These are phyloP conservation scores for Bemisia tabaci DNA, from an alignment of 1,140 invertebrate genomes.

Conservation along the genomic window DNA sequence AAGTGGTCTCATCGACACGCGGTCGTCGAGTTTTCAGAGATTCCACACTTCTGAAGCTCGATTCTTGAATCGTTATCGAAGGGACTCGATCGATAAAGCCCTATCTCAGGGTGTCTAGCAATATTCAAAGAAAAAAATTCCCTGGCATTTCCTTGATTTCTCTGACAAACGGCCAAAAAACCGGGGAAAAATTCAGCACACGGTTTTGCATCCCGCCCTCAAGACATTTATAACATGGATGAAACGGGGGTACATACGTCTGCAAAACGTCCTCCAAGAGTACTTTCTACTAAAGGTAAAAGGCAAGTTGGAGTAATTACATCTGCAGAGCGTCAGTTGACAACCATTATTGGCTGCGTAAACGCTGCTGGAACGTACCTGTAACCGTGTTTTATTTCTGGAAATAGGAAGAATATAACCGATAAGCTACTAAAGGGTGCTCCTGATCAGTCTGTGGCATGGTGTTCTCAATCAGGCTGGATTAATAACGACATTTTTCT, in stretches of 20 bases:
- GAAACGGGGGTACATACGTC: background rate
- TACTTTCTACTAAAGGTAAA: background rate
- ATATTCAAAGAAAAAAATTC: too few species aligned
- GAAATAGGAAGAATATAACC: background rate
- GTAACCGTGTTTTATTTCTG: background rate
- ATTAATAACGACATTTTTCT: background rate
- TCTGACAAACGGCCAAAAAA: too few species aligned
- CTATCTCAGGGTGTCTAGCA: too few species aligned
- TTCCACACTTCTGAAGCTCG: too few species aligned
- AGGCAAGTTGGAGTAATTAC: background rate
- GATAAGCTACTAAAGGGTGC: background rate
- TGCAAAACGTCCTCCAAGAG: background rate
- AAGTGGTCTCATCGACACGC: too few species aligned
- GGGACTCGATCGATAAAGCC: too few species aligned
- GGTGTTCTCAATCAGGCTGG: background rate
- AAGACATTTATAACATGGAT: background rate
- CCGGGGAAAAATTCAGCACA: too few species aligned
- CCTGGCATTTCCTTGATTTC: too few species aligned
- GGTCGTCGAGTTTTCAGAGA: too few species aligned
- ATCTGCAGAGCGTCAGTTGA: background rate
- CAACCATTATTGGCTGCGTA: background rate
- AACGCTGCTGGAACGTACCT: background rate
- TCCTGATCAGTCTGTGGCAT: background rate
- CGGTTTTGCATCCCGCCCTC: too few species aligned
- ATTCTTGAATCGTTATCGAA: too few species aligned